Base-by-base conservation (phyloP, 2,888 invertebrate genomes). In the Agapostemon virescens region DNA sequence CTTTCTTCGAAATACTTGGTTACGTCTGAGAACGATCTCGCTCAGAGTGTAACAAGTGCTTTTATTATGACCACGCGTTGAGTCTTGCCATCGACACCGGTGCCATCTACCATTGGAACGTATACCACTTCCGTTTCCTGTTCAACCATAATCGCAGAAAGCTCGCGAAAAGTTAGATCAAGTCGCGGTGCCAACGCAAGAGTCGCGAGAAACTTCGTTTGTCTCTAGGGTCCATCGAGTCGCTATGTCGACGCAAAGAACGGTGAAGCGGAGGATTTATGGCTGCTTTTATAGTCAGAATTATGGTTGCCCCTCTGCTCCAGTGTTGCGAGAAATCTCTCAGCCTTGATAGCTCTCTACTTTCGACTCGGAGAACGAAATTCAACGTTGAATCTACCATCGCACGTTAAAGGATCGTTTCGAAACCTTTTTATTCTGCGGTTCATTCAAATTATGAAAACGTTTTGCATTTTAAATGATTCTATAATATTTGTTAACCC, bases 11-110 rank as follows among this genome's bases (percentile, higher is more conserved):
- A 26, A 49, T 49, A 49, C 23, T 55, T 55, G 23, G 23, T 55
- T 52, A 42, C 72, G 64, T 49, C 23, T 30, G 66, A 79, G 20
- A 79, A 81, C 52, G 80, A 74, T 68, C 67, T 68, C 70, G 67
- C 55, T 70, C 38, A 45, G 63, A 64, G 30, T 11, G 55, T 81
- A 69, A 74, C 75, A 72, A 72, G n/a, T 61, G n/a, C 20, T 58
- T 58, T 69, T 66, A 49, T 75, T 38, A 77, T 66, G 40, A 87
- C 69, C 76, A 78, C 82, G 70, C 80, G 74, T 63, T 52, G 74
- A 81, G 40, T 68, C n/a, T 42, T 17, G 17, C 36, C 74, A 75
- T 69, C 77, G 81, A 66, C 69, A 68, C 72, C 72, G 66, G 76
- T 74, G 82, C 77, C 86, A 76, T 81, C 69, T 30, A 55, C 42